phyloP scores from a whole-genome alignment of 2,888 invertebrate genomes.

The Thumatha senex region DNA sequence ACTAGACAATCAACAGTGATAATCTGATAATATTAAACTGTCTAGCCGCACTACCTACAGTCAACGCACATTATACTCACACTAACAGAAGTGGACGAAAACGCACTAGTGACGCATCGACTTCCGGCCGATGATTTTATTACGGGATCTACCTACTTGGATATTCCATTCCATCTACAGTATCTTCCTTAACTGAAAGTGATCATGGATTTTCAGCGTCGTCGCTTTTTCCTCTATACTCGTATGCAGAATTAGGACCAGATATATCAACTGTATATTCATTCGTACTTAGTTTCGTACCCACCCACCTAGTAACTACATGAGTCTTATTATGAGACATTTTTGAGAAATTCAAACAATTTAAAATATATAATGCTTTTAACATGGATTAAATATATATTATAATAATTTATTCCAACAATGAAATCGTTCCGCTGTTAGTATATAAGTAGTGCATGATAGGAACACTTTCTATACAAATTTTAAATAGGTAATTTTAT shows the following conservation, averaged over 20 bases:
- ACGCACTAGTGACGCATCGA: conserved; percentile 78
- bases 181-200: conserved; percentile 30
- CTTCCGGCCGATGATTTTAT: conserved; percentile 80
- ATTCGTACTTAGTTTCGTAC: too few species aligned
- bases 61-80: conserved; percentile 57
- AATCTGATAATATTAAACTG: conserved; percentile 35
- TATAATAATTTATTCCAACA: conserved; percentile 4
- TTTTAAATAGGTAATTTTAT: conserved; percentile 6
- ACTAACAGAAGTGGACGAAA: conserved; percentile 73
- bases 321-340: too few species aligned
- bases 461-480: conserved; percentile 2
- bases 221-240: too few species aligned
- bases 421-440: conserved; percentile 3
- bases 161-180: conserved; percentile 52
- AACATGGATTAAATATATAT: conserved; percentile 7
- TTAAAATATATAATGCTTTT: too few species aligned
- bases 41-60: conserved; percentile 46
- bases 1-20: conserved; percentile 41
- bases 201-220: conserved; percentile 27
- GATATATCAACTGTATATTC: too few species aligned
- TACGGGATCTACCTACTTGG: conserved; percentile 77
- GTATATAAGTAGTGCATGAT: not conserved
- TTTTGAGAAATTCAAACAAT: too few species aligned
- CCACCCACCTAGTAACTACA: too few species aligned
- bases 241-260: too few species aligned